Conservation (phyloP, 2,113 vertebrate species). For the Laticauda laticaudata region DNA sequence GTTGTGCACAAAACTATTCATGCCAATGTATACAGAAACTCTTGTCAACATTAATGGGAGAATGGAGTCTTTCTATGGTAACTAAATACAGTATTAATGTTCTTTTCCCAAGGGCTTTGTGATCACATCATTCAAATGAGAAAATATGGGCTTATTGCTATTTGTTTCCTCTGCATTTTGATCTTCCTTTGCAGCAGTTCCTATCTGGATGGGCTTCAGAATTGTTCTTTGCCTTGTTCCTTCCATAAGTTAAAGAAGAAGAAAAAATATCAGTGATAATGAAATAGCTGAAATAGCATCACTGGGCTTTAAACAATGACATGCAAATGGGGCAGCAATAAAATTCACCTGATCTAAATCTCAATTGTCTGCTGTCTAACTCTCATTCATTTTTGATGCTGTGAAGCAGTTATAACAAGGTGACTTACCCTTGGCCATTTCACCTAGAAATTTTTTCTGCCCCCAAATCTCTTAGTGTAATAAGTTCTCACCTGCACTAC, state of each 20-base stretch:
- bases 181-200: background rate
- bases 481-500: background rate
- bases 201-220: background rate
- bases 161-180: conserved; percentile 9
- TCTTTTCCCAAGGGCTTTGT: background rate
- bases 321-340: conserved; percentile 1
- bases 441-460: background rate
- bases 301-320: conserved; percentile 2
- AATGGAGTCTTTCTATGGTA: conserved; percentile 5
- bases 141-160: conserved; percentile 18
- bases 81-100: background rate
- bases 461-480: background rate
- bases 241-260: background rate
- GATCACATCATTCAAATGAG: conserved; percentile 7
- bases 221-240: background rate
- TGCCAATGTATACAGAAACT: background rate
- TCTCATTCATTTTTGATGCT: background rate
- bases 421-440: background rate
- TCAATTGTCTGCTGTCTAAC: background rate
- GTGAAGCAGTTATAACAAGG: background rate
- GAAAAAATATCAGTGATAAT: conserved; percentile 8
- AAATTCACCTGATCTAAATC: conserved; percentile 9
- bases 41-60: conserved; percentile 4
- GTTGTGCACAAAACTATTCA: background rate
- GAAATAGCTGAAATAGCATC: conserved; percentile 10